These are phyloP conservation scores for Valencia hispanica DNA, from an alignment of 2,797 vertebrate genomes.

Conservation along the genomic window DNA sequence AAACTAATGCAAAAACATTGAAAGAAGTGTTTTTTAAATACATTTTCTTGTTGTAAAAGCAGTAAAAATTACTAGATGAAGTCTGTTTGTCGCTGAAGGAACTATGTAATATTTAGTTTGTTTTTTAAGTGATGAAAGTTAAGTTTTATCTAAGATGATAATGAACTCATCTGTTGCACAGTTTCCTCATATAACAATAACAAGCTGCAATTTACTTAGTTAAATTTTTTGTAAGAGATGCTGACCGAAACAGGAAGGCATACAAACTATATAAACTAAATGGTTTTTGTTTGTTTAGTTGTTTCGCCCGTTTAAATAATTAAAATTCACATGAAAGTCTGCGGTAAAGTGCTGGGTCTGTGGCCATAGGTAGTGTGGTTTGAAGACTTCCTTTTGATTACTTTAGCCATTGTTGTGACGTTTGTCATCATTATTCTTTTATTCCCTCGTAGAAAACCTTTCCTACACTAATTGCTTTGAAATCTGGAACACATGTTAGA, in stretches of 20 bases:
- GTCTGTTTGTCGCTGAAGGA: too few species aligned
- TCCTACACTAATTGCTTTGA: background rate
- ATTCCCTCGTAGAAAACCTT: background rate
- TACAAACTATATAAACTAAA: background rate
- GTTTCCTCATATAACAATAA: background rate
- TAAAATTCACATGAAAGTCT: background rate
- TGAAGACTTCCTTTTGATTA: slow-evolving; percentile 19
- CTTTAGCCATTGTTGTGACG: slow-evolving; percentile 23
- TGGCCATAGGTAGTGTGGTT: background rate
- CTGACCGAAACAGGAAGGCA: background rate
- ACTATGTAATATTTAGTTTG: background rate
- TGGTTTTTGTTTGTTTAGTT: background rate
- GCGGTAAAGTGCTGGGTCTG: background rate
- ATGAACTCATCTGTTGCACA: background rate
- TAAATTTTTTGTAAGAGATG: background rate
- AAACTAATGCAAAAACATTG: too few species aligned
- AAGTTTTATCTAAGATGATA: background rate
- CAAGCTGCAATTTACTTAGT: background rate
- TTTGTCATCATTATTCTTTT: slow-evolving; percentile 11
- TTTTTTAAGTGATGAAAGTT: background rate
- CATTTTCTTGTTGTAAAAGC: background rate
- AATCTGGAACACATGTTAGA: background rate
- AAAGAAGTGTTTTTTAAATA: background rate
- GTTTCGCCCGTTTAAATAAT: background rate
- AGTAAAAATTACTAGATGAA: too few species aligned